Conservation (phyloP, 2,888 invertebrate genomes). For the Brachypalpus laphriformis region DNA sequence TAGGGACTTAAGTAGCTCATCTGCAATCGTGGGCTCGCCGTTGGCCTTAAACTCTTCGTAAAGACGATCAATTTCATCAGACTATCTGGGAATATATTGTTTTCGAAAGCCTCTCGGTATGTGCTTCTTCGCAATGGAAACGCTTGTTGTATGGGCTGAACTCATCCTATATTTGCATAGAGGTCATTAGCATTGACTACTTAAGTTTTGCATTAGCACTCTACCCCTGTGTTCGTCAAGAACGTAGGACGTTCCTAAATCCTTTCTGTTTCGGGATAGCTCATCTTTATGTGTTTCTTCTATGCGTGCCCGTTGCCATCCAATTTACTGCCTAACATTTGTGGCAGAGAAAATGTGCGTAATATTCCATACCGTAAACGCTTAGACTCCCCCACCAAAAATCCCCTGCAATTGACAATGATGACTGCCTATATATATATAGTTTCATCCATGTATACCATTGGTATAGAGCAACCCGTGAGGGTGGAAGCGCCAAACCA, state of each 20-base stretch:
- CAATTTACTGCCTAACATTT: slow-evolving; percentile 27
- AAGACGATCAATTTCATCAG: too few relatives aligned
- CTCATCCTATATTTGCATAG: too few relatives aligned
- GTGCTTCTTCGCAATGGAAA: too few relatives aligned
- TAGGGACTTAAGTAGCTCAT: too few relatives aligned
- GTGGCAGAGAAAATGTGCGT: slow-evolving; percentile 37
- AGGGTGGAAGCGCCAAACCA: not conserved
- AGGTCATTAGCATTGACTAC: too few relatives aligned
- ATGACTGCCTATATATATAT: slow-evolving; percentile 17
- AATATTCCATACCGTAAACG: slow-evolving; percentile 6
- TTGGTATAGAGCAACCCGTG: not conserved
- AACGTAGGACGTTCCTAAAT: not conserved
- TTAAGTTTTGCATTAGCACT: too few relatives aligned
- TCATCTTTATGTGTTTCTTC: not conserved
- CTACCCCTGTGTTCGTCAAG: too few relatives aligned
- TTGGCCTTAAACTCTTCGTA: too few relatives aligned
- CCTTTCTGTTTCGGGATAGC: not conserved
- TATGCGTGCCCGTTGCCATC: not conserved
- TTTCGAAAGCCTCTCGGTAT: too few relatives aligned
- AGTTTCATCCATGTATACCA: not conserved
- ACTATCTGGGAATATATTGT: too few relatives aligned
- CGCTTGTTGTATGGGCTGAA: too few relatives aligned
- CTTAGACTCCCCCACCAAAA: not conserved
- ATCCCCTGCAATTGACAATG: slow-evolving; percentile 11
- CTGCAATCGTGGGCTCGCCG: too few relatives aligned